phyloP scores from a whole-genome alignment of 2,113 vertebrate species.

The Nesogale talazaci region DNA sequence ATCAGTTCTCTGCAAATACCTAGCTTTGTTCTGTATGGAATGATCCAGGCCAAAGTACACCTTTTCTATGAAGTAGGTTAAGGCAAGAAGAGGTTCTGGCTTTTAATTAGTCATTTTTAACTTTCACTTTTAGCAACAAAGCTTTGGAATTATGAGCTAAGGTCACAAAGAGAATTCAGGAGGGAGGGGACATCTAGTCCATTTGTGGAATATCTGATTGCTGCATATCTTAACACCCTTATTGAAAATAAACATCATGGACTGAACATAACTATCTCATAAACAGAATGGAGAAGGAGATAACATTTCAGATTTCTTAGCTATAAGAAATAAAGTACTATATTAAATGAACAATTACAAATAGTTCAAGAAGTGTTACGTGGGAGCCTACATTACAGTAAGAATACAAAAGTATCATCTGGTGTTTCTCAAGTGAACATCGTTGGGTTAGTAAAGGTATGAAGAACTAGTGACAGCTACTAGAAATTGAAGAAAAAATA shows the following conservation, averaged over 20 bases:
- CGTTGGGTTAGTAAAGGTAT: slow-evolving; percentile 8
- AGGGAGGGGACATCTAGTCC: not conserved
- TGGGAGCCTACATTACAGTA: slow-evolving; percentile 7
- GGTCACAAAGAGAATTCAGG: not conserved
- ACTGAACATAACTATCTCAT: not conserved
- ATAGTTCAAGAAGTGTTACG: slow-evolving; percentile 7
- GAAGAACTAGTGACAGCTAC: not conserved
- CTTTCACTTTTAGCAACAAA: not conserved
- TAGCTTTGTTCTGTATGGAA: not conserved
- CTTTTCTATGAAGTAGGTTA: slow-evolving; percentile 2
- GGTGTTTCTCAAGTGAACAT: not conserved
- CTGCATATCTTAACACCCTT: slow-evolving; percentile 17
- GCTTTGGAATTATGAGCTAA: slow-evolving; percentile 37
- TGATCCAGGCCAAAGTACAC: not conserved
- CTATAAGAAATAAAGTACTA: not conserved
- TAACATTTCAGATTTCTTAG: not conserved
- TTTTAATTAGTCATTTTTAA: slow-evolving; percentile 44
- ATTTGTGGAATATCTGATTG: not conserved
- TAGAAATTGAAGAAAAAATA: not conserved
- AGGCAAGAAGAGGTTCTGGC: not conserved
- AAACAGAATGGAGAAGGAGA: slow-evolving; percentile 9
- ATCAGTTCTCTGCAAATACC: slow-evolving; percentile 37
- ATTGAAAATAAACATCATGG: not conserved
- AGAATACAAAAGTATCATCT: not conserved
- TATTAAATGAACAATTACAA: not conserved